Percentiles rank a stretch among this genome's conserved stretches.
phyloP scores from a whole-genome alignment of 2,113 vertebrate genomes.

The Eurypyga helias region DNA sequence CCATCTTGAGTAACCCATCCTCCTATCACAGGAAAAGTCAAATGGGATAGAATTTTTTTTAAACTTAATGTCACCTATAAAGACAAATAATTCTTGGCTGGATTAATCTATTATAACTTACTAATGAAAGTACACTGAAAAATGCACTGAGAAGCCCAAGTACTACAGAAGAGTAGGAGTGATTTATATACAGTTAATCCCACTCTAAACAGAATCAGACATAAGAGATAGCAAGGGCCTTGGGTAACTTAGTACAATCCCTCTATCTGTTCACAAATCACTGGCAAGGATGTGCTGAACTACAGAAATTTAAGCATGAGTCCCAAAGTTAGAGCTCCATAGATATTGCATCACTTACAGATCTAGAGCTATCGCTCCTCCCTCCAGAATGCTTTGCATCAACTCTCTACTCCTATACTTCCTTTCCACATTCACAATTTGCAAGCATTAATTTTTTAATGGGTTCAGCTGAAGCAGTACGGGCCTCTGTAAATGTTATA shows the following conservation, averaged over 20 bases:
- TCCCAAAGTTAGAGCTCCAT: not conserved
- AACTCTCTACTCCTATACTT: not conserved
- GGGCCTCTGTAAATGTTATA: not conserved
- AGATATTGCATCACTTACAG: not conserved
- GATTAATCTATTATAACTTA: slow-evolving; percentile 30
- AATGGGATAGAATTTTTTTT: not conserved
- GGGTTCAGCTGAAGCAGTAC: not conserved
- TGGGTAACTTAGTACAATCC: slow-evolving; percentile 25
- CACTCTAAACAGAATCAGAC: slow-evolving; percentile 44
- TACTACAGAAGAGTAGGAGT: slow-evolving; percentile 4
- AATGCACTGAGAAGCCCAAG: slow-evolving; percentile 16
- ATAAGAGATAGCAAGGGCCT: slow-evolving; percentile 12
- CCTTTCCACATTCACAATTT: not conserved
- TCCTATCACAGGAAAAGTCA: not conserved
- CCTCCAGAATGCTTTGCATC: not conserved
- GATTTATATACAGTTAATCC: slow-evolving; percentile 62
- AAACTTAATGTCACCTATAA: slow-evolving; percentile 34
- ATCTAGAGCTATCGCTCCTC: not conserved
- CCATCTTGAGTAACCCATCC: not conserved
- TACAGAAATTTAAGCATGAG: slow-evolving; percentile 28
- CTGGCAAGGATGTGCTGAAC: slow-evolving; percentile 28
- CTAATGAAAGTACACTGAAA: slow-evolving; percentile 38
- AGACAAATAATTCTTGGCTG: slow-evolving; percentile 44
- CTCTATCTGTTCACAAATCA: slow-evolving; percentile 49
- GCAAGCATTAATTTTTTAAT: not conserved